Base-by-base conservation (phyloP, 2,113 vertebrate species). In the Miniopterus natalensis region DNA sequence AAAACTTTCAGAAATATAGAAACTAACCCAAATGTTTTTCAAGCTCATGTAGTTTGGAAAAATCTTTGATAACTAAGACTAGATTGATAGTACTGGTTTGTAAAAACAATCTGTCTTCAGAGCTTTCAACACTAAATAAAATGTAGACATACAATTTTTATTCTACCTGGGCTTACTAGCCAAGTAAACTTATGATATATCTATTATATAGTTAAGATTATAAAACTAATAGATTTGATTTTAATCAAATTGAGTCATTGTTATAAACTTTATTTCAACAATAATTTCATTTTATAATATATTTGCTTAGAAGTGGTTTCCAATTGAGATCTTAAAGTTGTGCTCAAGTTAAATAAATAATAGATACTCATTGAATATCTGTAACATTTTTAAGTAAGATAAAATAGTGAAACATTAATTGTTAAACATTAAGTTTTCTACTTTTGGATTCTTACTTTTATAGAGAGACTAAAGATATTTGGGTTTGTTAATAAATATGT, bases 341-440 rank as follows among this genome's bases (percentile, higher is more conserved):
- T 12, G 71, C 5, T 65, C 51, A 61, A 85, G 20, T 61, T 80
- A 95, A 36, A 36, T 36, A 36, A 94, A 70, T 53, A 13, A 66
- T 47, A 21, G 0, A 42, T 92, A 84, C 27, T 15, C 47, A 79
- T 49, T 84, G 29, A 79, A 49, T 42, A 79, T 29, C 13, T 84
- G 84, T 2, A 21, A 78, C 13, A 27, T 84, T 79, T 81, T 29
- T 87, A 61, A 88, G 25, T 55, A 85, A 91, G 36, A 47, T 47
- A 91, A 71, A 83, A 57, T 73, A 66, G 6, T 94, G 18, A 89
- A 70, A 81, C 5, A 89, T 55, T 89, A 59, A 70, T 71, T 71
- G 42, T 11, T 84, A 92, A 92, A n/a, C 25, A 84, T 57, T 57
- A 80, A 84, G 9, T 84, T 81, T 90, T 55, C 6, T 88, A 66